A percentile compares a stretch with the other conserved stretches of the same genome.
These are phyloP conservation scores for Trichosurus vulpecula DNA, from an alignment of 2,797 vertebrate genomes.

Conservation along the genomic window DNA sequence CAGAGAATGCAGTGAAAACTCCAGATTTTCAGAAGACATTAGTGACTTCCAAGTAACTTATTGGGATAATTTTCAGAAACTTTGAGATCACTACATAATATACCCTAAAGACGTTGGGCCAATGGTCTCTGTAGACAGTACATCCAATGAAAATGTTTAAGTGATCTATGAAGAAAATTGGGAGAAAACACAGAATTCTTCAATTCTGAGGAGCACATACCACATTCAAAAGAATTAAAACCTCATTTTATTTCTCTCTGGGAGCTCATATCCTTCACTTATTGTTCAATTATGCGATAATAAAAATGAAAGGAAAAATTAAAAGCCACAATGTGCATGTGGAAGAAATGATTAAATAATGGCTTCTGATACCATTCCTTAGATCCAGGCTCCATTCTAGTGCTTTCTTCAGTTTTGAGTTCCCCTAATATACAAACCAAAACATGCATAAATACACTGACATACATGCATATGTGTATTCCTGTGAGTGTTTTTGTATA, in stretches of 20 bases:
- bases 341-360: background rate
- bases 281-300: background rate
- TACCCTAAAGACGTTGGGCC: too few species aligned
- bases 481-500: too few species aligned
- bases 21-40: background rate
- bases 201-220: background rate
- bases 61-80: too few species aligned
- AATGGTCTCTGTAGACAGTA: background rate
- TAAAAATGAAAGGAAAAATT: background rate
- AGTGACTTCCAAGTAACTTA: too few species aligned
- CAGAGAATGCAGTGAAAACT: background rate
- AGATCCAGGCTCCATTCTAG: background rate
- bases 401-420: background rate
- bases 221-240: background rate
- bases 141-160: background rate
- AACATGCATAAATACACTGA: background rate
- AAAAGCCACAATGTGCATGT: background rate
- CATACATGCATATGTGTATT: too few species aligned
- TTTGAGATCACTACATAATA: too few species aligned
- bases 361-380: background rate
- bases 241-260: background rate
- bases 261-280: background rate
- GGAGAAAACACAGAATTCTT: background rate
- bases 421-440: background rate
- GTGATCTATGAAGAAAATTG: background rate